Percentiles rank a stretch among this genome's conserved stretches.
Conservation (phyloP, 2,888 invertebrate genomes). For the Acheta domesticus region DNA sequence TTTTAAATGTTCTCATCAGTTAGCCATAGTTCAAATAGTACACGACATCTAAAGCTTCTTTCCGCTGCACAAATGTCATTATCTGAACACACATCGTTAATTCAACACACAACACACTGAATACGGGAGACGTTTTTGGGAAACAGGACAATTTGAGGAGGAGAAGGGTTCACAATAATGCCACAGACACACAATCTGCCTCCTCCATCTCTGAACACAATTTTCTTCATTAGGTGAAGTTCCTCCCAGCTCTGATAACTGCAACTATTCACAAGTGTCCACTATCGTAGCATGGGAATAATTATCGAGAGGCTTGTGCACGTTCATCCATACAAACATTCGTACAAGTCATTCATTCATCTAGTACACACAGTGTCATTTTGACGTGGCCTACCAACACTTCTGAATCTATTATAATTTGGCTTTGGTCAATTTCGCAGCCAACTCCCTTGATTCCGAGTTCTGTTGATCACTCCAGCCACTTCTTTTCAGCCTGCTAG, state of each 20-base stretch:
- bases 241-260: not conserved
- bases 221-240: conserved; percentile 1
- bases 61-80: not conserved
- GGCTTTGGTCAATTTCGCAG: no score
- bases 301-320: no score
- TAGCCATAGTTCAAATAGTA: not conserved
- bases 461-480: no score
- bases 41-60: not conserved
- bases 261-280: no score
- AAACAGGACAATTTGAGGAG: not conserved
- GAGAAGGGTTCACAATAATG: not conserved
- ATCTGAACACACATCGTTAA: conserved; percentile 10
- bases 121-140: not conserved
- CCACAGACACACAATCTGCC: not conserved
- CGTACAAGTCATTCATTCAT: no score
- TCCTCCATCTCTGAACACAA: conserved; percentile 3
- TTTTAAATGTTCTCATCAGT: conserved; percentile 1
- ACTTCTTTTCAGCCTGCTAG: no score
- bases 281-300: no score
- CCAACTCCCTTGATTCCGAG: no score
- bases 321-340: no score
- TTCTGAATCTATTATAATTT: no score
- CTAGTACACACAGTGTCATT: no score
- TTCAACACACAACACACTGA: not conserved
- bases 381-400: no score